A percentile compares a stretch with the other conserved stretches of the same genome.
Conservation (phyloP, 2,113 vertebrate species). For the Pantherophis guttatus region DNA sequence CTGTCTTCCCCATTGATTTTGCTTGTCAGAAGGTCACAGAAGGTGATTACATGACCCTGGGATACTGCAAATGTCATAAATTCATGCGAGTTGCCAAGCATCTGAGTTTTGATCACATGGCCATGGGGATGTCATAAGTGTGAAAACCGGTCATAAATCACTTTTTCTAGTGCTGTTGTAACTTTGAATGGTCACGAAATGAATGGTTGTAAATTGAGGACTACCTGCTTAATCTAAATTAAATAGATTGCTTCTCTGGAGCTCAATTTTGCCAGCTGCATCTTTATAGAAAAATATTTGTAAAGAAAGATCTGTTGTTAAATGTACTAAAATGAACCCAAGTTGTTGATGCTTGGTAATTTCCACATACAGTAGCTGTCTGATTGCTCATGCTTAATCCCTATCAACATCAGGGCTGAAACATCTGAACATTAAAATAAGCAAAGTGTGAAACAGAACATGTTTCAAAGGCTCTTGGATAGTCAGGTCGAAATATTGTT, state of each 20-base stretch:
- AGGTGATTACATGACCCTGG: neutral
- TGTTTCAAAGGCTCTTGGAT: conserved; percentile 33
- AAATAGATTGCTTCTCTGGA: neutral
- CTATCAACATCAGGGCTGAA: conserved; percentile 24
- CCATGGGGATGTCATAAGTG: neutral
- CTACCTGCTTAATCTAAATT: neutral
- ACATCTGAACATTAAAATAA: conserved; percentile 13
- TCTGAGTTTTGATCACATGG: neutral
- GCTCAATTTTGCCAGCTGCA: neutral
- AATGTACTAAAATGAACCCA: conserved; percentile 43
- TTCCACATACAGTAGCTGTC: conserved; percentile 12
- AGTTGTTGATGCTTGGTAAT: conserved; percentile 52
- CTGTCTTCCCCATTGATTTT: neutral
- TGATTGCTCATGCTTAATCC: conserved; percentile 43
- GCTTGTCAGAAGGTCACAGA: neutral
- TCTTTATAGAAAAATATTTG: neutral
- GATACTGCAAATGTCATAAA: neutral
- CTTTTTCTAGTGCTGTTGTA: neutral
- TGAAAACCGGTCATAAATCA: neutral
- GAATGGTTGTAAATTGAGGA: neutral
- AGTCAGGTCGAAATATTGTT: neutral
- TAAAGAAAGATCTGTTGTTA: conserved; percentile 28
- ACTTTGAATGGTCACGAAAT: neutral
- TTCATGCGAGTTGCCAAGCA: neutral
- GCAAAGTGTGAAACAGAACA: neutral